Percentiles rank a stretch among this genome's conserved stretches.
Evolutionary conservation across 2,888 invertebrate species (phyloP).

Genomic region (Athalia circularis): DNA sequence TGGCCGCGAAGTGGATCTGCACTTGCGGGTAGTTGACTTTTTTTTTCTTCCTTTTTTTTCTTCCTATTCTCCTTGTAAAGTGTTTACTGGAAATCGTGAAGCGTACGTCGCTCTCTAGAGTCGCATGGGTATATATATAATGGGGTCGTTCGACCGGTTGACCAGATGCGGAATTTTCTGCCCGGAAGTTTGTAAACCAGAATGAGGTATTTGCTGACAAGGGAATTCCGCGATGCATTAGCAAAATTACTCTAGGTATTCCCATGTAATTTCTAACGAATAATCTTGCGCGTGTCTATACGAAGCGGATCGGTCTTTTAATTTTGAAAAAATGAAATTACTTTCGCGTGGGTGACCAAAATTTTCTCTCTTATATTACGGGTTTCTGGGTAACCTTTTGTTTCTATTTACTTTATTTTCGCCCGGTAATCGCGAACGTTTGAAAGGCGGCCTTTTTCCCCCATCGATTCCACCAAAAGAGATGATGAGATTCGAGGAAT

Average conservation of each 20-base stretch:
- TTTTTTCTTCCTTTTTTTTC: neutral
- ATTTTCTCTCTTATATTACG: neutral
- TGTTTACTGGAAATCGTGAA: slow-evolving; percentile 19
- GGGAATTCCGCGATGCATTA: neutral
- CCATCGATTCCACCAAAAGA: no score
- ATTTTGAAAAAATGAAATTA: no score
- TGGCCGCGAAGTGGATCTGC: neutral
- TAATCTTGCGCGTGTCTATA: no score
- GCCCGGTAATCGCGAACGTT: no score
- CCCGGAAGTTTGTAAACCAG: slow-evolving; percentile 26
- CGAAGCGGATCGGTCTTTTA: no score
- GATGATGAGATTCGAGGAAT: neutral
- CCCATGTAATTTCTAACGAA: neutral
- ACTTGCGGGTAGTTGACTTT: neutral
- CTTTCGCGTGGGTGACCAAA: no score
- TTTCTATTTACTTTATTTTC: no score
- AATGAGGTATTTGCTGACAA: slow-evolving; percentile 6
- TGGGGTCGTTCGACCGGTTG: slow-evolving; percentile 40
- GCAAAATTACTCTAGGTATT: neutral
- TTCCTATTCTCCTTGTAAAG: slow-evolving; percentile 1
- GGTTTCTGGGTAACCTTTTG: no score
- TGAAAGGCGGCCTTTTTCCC: neutral
- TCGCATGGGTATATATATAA: neutral
- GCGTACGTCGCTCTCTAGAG: neutral
- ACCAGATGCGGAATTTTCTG: slow-evolving; percentile 41